phyloP scores from a whole-genome alignment of 2,888 invertebrate species.

The Exephanes ischioxanthus region DNA sequence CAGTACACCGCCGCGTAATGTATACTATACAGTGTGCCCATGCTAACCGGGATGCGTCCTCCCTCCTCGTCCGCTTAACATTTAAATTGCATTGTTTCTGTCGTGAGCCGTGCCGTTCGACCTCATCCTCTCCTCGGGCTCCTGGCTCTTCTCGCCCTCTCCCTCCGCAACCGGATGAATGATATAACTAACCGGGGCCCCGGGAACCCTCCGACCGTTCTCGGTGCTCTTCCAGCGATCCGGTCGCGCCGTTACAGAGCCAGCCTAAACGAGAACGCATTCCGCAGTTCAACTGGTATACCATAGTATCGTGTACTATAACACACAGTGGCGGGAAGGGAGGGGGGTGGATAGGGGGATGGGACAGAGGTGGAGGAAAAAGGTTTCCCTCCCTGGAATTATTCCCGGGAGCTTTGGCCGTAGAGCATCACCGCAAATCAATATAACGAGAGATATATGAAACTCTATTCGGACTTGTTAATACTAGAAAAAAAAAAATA shows the following conservation, averaged over 20 bases:
- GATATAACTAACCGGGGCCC: conserved; percentile 70
- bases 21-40: conserved; percentile 58
- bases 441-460: conserved; percentile 63
- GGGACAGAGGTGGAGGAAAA: conserved; percentile 27
- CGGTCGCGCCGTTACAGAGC: conserved; percentile 49
- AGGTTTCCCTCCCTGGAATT: conserved; percentile 56
- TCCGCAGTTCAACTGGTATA: conserved; percentile 64
- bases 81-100: conserved; percentile 81
- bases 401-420: conserved; percentile 61
- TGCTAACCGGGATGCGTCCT: conserved; percentile 64
- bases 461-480: conserved; percentile 50
- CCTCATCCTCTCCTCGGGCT: conserved; percentile 62
- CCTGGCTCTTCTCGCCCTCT: conserved; percentile 37
- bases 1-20: conserved; percentile 56
- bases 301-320: conserved; percentile 43
- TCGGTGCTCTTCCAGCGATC: conserved; percentile 53
- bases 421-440: conserved; percentile 58
- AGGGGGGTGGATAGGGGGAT: background rate
- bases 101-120: conserved; percentile 75
- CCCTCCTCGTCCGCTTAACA: conserved; percentile 77
- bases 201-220: conserved; percentile 49
- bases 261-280: conserved; percentile 68
- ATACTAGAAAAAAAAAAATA: conserved; percentile 33
- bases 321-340: background rate
- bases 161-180: conserved; percentile 69